phyloP scores from a whole-genome alignment of 2,888 invertebrate genomes.

The Athrips mouffetella region DNA sequence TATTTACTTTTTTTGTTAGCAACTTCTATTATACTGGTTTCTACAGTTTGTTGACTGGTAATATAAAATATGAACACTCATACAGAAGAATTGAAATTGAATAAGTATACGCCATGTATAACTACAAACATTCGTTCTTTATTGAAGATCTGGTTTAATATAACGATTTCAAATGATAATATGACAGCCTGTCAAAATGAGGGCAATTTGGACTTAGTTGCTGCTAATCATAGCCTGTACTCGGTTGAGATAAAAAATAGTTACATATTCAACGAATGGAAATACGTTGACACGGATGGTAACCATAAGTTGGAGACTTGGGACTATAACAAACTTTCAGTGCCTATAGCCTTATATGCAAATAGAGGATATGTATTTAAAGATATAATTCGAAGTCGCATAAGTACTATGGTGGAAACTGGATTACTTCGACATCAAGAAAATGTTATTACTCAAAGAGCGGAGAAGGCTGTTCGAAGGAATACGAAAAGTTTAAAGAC shows the following conservation, averaged over 20 bases:
- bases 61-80: too few species aligned
- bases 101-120: conserved; percentile 11
- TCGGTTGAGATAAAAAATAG: not conserved
- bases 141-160: not conserved
- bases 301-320: not conserved
- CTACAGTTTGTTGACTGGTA: conserved; percentile 21
- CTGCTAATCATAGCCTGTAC: not conserved
- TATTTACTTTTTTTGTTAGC: conserved; percentile 22
- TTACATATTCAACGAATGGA: not conserved
- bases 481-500: too few species aligned
- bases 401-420: not conserved
- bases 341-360: not conserved
- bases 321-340: not conserved
- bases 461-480: not conserved
- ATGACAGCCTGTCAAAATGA: not conserved
- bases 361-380: not conserved
- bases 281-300: conserved; percentile 4
- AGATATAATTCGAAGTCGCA: not conserved
- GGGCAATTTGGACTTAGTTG: not conserved
- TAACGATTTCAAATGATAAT: not conserved
- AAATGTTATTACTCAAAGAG: not conserved
- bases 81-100: not conserved
- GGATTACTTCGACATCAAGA: not conserved
- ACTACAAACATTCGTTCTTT: not conserved
- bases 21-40: conserved; percentile 25